These are phyloP conservation scores for Drosophila rubida DNA, from an alignment of 2,888 invertebrate species.

Conservation along the genomic window DNA sequence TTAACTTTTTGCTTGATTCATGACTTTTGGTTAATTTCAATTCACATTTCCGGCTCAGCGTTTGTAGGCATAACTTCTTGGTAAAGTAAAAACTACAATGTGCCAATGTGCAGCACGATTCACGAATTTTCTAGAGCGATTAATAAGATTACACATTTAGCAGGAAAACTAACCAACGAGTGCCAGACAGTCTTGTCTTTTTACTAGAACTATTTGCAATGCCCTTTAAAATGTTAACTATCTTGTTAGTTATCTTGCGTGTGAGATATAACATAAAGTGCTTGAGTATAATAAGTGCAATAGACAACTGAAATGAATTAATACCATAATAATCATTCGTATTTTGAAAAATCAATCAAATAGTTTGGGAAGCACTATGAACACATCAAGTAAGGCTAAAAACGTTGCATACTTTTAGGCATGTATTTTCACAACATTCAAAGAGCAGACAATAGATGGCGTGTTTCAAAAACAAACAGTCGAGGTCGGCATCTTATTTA, in stretches of 20 bases:
- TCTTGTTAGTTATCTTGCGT: no score
- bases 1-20: conserved; percentile 82
- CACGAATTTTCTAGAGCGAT: not conserved
- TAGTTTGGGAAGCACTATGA: conserved; percentile 6
- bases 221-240: not conserved
- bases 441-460: not conserved
- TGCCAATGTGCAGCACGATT: conserved; percentile 7
- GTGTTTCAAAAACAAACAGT: not conserved
- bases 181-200: conserved; percentile 29
- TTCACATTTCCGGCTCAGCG: conserved; percentile 60
- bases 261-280: no score
- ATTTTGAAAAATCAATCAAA: no score
- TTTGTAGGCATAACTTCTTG: conserved; percentile 19
- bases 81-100: conserved; percentile 11
- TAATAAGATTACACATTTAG: conserved; percentile 34
- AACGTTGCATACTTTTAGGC: conserved; percentile 34
- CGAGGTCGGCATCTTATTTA: not conserved
- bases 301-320: no score
- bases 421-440: no score
- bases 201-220: not conserved
- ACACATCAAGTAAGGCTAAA: not conserved
- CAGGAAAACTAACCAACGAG: not conserved
- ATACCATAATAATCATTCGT: no score
- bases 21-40: conserved; percentile 78
- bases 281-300: no score